A percentile compares a stretch with the other conserved stretches of the same genome.
phyloP scores from a whole-genome alignment of 2,113 vertebrate genomes.

The Phyllopteryx taeniolatus region DNA sequence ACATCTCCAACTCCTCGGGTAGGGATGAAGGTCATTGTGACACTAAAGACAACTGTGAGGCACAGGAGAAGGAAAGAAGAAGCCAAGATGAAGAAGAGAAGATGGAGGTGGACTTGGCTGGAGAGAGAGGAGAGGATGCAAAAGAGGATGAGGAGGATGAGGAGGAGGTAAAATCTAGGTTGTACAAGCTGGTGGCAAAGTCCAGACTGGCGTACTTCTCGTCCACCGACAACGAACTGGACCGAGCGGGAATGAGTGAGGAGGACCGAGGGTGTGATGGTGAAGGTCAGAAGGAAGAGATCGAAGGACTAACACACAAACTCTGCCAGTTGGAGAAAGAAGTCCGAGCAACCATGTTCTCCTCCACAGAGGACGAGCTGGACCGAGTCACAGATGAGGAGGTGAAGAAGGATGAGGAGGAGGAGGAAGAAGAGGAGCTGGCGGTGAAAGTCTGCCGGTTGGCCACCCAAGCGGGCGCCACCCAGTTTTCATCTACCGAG shows the following conservation, averaged over 20 bases:
- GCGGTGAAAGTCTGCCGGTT: slow-evolving; percentile 50
- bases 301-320: slow-evolving; percentile 30
- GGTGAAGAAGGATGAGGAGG: slow-evolving; percentile 12
- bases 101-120: slow-evolving; percentile 27
- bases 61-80: neutral
- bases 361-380: slow-evolving; percentile 65
- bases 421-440: slow-evolving; percentile 33
- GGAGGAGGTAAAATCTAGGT: slow-evolving; percentile 36
- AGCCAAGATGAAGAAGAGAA: slow-evolving; percentile 5
- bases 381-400: slow-evolving; percentile 35
- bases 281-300: slow-evolving; percentile 14
- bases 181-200: slow-evolving; percentile 48
- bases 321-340: slow-evolving; percentile 50
- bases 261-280: slow-evolving; percentile 15
- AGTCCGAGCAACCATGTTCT: slow-evolving; percentile 46
- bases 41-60: neutral
- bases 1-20: slow-evolving; percentile 12
- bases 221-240: slow-evolving; percentile 47
- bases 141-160: slow-evolving; percentile 9
- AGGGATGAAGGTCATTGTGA: slow-evolving; percentile 22
- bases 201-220: slow-evolving; percentile 51
- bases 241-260: slow-evolving; percentile 29
- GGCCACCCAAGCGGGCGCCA: slow-evolving; percentile 33
- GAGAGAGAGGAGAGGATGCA: slow-evolving; percentile 11
- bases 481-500: slow-evolving; percentile 62